Percentiles rank a stretch among this genome's conserved stretches.
Evolutionary conservation across 2,888 invertebrate genomes (phyloP).

Genomic region (Chloroclysta siterata): DNA sequence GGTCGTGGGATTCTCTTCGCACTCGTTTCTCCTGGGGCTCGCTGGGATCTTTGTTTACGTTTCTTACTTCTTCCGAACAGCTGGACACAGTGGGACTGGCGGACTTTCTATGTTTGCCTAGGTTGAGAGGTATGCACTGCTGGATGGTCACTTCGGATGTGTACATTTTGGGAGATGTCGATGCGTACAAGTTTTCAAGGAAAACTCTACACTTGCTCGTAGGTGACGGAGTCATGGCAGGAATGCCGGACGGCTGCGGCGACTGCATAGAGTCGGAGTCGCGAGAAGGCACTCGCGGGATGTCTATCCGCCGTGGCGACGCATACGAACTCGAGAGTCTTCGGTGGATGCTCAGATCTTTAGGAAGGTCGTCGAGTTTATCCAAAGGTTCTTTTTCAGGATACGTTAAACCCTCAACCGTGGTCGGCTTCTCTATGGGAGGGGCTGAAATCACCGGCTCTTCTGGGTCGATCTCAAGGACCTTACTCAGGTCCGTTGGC

Average conservation of each 20-base stretch:
- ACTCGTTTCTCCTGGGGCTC: slow-evolving; percentile 78
- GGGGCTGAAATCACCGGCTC: slow-evolving; percentile 3
- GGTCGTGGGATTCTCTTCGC: slow-evolving; percentile 68
- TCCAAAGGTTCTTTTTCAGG: slow-evolving; percentile 37
- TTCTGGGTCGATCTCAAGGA: slow-evolving; percentile 18
- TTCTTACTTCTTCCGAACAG: slow-evolving; percentile 89
- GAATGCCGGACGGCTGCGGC: slow-evolving; percentile 89
- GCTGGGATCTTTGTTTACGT: slow-evolving; percentile 80
- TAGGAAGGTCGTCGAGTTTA: slow-evolving; percentile 84
- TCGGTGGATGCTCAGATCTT: slow-evolving; percentile 86
- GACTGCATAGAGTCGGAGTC: slow-evolving; percentile 90
- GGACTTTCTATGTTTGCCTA: slow-evolving; percentile 88
- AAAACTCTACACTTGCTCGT: slow-evolving; percentile 80
- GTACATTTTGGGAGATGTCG: slow-evolving; percentile 84
- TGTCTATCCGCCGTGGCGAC: slow-evolving; percentile 76
- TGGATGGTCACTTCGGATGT: slow-evolving; percentile 84
- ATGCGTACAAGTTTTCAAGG: slow-evolving; percentile 87
- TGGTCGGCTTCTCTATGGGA: background rate
- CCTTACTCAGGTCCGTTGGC: slow-evolving; percentile 22
- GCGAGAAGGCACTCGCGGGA: slow-evolving; percentile 87
- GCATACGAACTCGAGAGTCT: slow-evolving; percentile 72
- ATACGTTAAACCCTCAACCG: slow-evolving; percentile 3
- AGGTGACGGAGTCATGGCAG: slow-evolving; percentile 88
- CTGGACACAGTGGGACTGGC: slow-evolving; percentile 90
- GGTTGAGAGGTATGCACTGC: slow-evolving; percentile 88